Conservation (phyloP, 2,888 invertebrate genomes). For the Chrysotoxum bicinctum region DNA sequence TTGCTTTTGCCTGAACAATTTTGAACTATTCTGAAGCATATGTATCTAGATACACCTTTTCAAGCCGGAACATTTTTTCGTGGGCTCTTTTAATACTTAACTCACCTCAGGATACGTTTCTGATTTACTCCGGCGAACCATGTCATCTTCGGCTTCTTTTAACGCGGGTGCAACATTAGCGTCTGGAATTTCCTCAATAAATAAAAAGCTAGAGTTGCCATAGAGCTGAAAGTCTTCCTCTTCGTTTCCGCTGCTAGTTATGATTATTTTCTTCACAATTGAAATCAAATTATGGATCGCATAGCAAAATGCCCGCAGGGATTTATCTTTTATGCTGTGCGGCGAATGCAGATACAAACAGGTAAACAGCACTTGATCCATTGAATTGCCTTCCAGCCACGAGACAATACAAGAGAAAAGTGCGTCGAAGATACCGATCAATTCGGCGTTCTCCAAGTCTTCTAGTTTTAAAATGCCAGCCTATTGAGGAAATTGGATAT, state of each 20-base stretch:
- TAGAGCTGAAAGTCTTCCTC: conserved; percentile 98
- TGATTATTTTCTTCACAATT: conserved; percentile 93
- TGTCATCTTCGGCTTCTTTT: conserved; percentile 93
- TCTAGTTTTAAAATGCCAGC: conserved; percentile 90
- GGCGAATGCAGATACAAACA: conserved; percentile 97
- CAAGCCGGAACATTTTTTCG: no score
- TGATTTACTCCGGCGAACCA: conserved; percentile 85
- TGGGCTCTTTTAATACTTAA: no score
- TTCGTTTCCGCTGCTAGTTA: conserved; percentile 93
- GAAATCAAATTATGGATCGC: conserved; percentile 94
- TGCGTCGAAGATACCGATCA: conserved; percentile 96
- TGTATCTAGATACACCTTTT: no score
- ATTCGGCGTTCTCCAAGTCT: conserved; percentile 88
- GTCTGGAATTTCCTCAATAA: conserved; percentile 89
- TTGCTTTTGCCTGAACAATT: no score
- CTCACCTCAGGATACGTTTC: conserved; percentile 83
- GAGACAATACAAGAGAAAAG: conserved; percentile 96
- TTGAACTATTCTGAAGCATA: no score
- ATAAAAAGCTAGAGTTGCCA: conserved; percentile 92
- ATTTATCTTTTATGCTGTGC: conserved; percentile 90
- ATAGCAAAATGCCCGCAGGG: conserved; percentile 92
- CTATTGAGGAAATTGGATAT: conserved; percentile 76
- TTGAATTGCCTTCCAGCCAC: conserved; percentile 97
- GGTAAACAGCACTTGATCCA: conserved; percentile 98
- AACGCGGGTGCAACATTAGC: conserved; percentile 91